Percentiles rank a stretch among this genome's conserved stretches.
Evolutionary conservation across 1,140 invertebrate species (phyloP).

Genomic region (Drosophila orena): DNA sequence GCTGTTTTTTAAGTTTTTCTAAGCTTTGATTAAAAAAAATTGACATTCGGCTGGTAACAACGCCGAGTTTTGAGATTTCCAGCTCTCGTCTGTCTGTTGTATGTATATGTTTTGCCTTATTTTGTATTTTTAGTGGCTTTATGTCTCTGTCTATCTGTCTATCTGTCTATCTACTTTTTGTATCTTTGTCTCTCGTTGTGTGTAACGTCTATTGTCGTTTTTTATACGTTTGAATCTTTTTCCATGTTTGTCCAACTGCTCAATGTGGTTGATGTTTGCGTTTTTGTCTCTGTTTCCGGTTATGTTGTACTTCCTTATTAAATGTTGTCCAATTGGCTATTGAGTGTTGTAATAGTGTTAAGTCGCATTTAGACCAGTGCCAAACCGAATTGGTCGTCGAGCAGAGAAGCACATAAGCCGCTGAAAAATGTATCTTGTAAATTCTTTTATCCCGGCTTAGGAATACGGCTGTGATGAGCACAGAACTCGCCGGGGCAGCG

Average conservation of each 20-base stretch:
- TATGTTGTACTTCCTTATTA: conserved; percentile 43
- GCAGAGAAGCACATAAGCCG: conserved; percentile 16
- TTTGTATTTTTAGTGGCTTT: conserved; percentile 28
- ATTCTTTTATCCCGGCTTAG: conserved; percentile 80
- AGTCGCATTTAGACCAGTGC: conserved; percentile 23
- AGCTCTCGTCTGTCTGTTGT: conserved; percentile 25
- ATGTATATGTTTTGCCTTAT: conserved; percentile 17
- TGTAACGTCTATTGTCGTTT: conserved; percentile 30
- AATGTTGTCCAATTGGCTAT: conserved; percentile 73
- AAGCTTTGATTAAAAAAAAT: conserved; percentile 48
- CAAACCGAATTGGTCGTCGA: conserved; percentile 24
- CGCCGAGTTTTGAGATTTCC: conserved; percentile 11
- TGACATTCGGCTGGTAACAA: conserved; percentile 68
- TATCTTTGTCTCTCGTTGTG: conserved; percentile 28
- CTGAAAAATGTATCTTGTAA: conserved; percentile 42
- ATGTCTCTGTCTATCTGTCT: conserved; percentile 7
- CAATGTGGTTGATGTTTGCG: conserved; percentile 30
- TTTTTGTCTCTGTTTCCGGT: conserved; percentile 36
- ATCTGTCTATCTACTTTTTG: conserved; percentile 35
- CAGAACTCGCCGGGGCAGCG: conserved; percentile 87
- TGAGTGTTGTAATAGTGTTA: conserved; percentile 61
- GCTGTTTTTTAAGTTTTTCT: neutral
- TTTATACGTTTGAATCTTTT: conserved; percentile 43
- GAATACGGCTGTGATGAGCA: conserved; percentile 87
- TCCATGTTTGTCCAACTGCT: conserved; percentile 46